These are phyloP conservation scores for Notiomystis cincta DNA, from an alignment of 2,113 vertebrate species.

Conservation along the genomic window DNA sequence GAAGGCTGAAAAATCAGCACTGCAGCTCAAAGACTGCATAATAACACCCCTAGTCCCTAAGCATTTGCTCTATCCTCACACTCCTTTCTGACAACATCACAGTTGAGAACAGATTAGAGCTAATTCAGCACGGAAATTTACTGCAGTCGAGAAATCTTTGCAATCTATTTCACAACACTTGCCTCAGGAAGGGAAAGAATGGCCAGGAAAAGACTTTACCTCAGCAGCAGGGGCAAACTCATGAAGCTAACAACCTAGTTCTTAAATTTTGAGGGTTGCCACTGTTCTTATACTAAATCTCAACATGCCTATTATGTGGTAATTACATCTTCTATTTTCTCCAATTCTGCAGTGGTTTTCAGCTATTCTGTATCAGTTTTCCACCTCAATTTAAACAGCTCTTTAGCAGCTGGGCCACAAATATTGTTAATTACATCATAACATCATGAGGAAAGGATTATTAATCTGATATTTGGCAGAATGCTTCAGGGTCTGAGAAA, in stretches of 20 bases:
- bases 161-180: not conserved
- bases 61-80: not conserved
- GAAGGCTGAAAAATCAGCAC: not conserved
- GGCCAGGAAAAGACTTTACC: not conserved
- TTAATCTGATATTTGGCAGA: not conserved
- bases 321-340: not conserved
- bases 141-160: not conserved
- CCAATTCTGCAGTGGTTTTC: not conserved
- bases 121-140: not conserved
- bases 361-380: not conserved
- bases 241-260: not conserved
- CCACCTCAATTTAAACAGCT: not conserved
- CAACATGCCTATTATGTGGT: not conserved
- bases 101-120: not conserved
- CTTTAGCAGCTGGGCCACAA: not conserved
- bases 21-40: not conserved
- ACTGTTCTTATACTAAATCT: not conserved
- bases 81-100: not conserved
- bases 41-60: accelerated
- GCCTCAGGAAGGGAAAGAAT: not conserved
- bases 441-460: not conserved
- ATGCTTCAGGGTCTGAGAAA: not conserved
- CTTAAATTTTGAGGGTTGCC: not conserved
- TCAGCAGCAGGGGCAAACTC: not conserved
- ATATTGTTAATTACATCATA: not conserved